These are phyloP conservation scores for Acropora yongei DNA, from an alignment of 64 coral and sea anemone species.

Conservation along the genomic window DNA sequence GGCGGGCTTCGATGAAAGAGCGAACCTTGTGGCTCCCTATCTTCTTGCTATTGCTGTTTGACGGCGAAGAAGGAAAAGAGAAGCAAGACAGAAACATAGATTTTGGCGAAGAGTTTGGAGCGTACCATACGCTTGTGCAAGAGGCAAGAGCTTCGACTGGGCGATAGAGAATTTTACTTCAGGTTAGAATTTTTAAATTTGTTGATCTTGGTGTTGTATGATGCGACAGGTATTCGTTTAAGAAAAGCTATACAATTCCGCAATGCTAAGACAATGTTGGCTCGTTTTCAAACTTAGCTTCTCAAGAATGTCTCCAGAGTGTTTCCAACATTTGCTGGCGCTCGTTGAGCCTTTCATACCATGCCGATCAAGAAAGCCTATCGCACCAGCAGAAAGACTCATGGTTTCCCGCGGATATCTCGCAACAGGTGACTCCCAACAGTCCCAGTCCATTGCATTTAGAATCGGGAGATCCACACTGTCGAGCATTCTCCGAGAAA, in stretches of 20 bases:
- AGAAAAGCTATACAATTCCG: not conserved
- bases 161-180: not conserved
- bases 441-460: slow-evolving; percentile 4
- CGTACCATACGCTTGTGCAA: not conserved
- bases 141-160: not conserved
- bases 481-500: slow-evolving; percentile 37
- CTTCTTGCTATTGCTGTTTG: not conserved
- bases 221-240: not conserved
- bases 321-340: slow-evolving; percentile 3
- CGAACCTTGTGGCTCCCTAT: not conserved
- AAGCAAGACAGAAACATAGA: not conserved
- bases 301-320: slow-evolving; percentile 26
- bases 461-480: slow-evolving; percentile 35
- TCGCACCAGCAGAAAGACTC: not conserved
- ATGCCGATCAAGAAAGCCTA: not conserved
- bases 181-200: not conserved
- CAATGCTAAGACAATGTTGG: not conserved
- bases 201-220: not conserved
- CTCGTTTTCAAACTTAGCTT: slow-evolving; percentile 31
- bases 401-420: slow-evolving; percentile 35
- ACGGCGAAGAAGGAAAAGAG: not conserved
- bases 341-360: not conserved
- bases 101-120: not conserved
- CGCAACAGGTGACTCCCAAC: slow-evolving; percentile 39
- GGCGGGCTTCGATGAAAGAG: too few relatives aligned